A percentile compares a stretch with the other conserved stretches of the same genome.
Conservation (phyloP, 1,140 invertebrate species). For the Listronotus oregonensis region DNA sequence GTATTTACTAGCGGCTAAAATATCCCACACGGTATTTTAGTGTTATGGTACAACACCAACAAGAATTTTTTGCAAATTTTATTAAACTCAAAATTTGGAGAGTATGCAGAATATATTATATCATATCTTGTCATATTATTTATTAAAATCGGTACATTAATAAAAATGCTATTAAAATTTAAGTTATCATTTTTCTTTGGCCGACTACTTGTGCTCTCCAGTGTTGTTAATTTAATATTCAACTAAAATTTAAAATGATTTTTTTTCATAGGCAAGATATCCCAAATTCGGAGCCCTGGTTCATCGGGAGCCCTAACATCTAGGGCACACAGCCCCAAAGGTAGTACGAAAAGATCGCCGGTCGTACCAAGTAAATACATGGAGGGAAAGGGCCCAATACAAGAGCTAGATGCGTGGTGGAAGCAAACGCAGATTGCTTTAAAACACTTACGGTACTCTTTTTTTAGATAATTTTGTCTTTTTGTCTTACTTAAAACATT, state of each 20-base stretch:
- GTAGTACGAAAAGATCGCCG: conserved; percentile 18
- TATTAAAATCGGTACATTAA: too few species aligned
- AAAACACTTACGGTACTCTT: conserved; percentile 55
- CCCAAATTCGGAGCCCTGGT: conserved; percentile 77
- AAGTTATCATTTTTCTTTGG: too few species aligned
- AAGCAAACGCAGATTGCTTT: conserved; percentile 48
- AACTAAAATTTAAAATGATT: not conserved
- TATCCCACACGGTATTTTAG: too few species aligned
- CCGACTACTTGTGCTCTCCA: too few species aligned
- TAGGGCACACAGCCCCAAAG: conserved; percentile 50
- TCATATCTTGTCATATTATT: too few species aligned
- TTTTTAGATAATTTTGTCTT: conserved; percentile 58
- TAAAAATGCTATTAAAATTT: too few species aligned
- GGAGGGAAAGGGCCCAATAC: conserved; percentile 46
- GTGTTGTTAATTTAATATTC: too few species aligned
- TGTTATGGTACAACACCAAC: too few species aligned
- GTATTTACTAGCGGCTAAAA: too few species aligned
- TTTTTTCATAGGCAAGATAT: conserved; percentile 64
- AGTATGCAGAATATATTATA: too few species aligned
- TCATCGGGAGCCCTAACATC: conserved; percentile 32
- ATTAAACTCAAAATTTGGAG: too few species aligned
- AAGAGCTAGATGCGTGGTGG: conserved; percentile 49
- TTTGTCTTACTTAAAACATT: conserved; percentile 23
- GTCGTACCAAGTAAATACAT: conserved; percentile 12
- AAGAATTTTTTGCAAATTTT: too few species aligned